These are phyloP conservation scores for Nemotelus nigrinus DNA, from an alignment of 2,888 invertebrate genomes.

Conservation along the genomic window DNA sequence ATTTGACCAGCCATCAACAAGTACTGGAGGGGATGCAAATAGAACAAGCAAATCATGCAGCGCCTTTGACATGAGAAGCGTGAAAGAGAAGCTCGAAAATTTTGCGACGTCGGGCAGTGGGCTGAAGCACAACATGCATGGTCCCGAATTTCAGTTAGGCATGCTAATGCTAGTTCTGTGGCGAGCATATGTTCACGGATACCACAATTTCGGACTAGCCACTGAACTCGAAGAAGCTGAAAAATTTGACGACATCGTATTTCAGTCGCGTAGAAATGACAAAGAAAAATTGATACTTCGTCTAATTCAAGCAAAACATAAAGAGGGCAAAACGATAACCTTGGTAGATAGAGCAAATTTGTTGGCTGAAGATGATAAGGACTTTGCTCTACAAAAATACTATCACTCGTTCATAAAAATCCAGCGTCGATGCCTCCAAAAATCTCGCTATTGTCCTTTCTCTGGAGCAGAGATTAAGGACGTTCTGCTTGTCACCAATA, in stretches of 20 bases:
- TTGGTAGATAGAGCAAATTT: not conserved
- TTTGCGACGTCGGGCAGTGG: constrained; percentile 12
- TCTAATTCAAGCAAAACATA: constrained; percentile 28
- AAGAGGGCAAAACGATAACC: not conserved
- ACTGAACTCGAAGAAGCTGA: constrained; percentile 31
- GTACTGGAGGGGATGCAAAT: too few species aligned
- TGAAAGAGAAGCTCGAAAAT: too few species aligned
- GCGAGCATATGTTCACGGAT: not conserved
- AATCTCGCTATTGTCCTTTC: constrained; percentile 7
- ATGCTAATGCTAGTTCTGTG: constrained; percentile 29
- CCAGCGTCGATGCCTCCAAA: not conserved
- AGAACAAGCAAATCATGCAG: too few species aligned
- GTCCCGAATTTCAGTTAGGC: constrained; percentile 24
- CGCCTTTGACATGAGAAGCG: too few species aligned
- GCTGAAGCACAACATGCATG: constrained; percentile 11
- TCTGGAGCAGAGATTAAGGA: constrained; percentile 24
- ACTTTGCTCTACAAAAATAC: constrained; percentile 26
- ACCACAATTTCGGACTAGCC: constrained; percentile 12
- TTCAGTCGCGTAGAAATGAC: not conserved
- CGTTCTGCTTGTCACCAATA: constrained; percentile 21
- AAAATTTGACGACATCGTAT: constrained; percentile 37
- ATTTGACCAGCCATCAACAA: too few species aligned
- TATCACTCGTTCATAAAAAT: constrained; percentile 22
- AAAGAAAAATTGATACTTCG: constrained; percentile 7
- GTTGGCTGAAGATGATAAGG: not conserved